A percentile compares a stretch with the other conserved stretches of the same genome.
Conservation (phyloP, 2,888 invertebrate species). For the Hydraecia micacea region DNA sequence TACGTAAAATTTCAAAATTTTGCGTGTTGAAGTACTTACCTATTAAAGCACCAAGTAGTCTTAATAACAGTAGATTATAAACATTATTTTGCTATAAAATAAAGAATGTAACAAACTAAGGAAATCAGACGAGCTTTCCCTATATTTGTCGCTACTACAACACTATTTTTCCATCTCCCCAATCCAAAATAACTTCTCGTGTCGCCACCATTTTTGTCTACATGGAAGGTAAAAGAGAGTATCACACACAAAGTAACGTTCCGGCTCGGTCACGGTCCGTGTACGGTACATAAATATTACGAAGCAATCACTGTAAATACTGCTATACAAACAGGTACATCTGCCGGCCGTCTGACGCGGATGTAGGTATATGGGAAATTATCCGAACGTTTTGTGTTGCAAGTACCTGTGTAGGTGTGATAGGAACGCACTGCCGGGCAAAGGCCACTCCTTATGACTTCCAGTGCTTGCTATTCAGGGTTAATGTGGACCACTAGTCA, state of each 20-base stretch:
- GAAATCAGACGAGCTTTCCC: neutral
- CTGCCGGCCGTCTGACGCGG: conserved; percentile 67
- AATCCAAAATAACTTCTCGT: neutral
- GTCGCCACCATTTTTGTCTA: conserved; percentile 21
- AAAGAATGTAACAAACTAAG: neutral
- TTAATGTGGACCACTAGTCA: too few relatives aligned
- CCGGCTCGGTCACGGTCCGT: conserved; percentile 65
- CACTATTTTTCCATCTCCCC: neutral
- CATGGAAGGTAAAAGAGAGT: conserved; percentile 59
- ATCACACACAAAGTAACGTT: conserved; percentile 69
- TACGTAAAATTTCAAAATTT: too few relatives aligned
- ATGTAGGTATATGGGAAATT: conserved; percentile 68
- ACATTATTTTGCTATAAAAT: neutral
- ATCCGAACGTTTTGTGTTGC: conserved; percentile 63
- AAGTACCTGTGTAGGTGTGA: neutral
- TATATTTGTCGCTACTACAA: neutral
- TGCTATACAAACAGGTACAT: conserved; percentile 74
- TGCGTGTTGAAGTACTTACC: too few relatives aligned
- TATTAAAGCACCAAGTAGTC: neutral
- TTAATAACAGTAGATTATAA: neutral
- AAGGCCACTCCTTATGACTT: neutral
- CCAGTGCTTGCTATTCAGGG: neutral
- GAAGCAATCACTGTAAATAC: conserved; percentile 83
- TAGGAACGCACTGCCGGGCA: neutral
- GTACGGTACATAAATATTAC: conserved; percentile 80